Evolutionary conservation across 2,797 vertebrate species (phyloP), one percentile per base, ranked within the genome.

Genomic region (Sarcophilus harrisii): DNA sequence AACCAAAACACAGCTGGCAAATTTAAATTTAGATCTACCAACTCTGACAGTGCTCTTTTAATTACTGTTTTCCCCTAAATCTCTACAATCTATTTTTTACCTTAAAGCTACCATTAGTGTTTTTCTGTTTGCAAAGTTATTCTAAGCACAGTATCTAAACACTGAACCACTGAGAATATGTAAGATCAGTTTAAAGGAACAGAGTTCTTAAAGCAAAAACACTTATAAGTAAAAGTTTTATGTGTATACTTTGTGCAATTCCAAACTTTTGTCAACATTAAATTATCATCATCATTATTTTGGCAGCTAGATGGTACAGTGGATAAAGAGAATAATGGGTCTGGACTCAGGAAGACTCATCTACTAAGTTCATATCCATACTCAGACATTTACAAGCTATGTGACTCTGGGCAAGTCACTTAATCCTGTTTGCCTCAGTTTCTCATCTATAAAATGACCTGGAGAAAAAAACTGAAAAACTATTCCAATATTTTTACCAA

Each of bases 101-200:
- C 32, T 52, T 94, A 60, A 55, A 95, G 89, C 87, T 97, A 89
- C 87, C 93, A 96, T 92, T 1, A 94, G 52, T 60, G 60, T 91
- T 95, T 90, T 93, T 94, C 95, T 96, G 59, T 55, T 95, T 52
- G 90, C 45, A 91, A 96, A 92, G 58, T 96, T 96, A 96, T 93
- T 95, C 94, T 92, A 81, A 95, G 38, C 27, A 92, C 94, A 45
- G 89, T 55, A 97, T 38, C 38, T 91, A 94, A 96, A 95, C 60
- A 92, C 92, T 93, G 52, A 96, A 96, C 94, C n/a, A 90, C 21
- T 45, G 13, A 57, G 52, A 52, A 52, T 52, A 52, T 52, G 87
- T 73, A 59, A 93, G 54, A 90, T 92, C 58, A 58, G 92, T 95
- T 93, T 93, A 93, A 93, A 96, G 89, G 28, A 96, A 92, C 1